Evolutionary conservation across 2,888 invertebrate genomes (phyloP).

Genomic region (Galerucella pusilla): DNA sequence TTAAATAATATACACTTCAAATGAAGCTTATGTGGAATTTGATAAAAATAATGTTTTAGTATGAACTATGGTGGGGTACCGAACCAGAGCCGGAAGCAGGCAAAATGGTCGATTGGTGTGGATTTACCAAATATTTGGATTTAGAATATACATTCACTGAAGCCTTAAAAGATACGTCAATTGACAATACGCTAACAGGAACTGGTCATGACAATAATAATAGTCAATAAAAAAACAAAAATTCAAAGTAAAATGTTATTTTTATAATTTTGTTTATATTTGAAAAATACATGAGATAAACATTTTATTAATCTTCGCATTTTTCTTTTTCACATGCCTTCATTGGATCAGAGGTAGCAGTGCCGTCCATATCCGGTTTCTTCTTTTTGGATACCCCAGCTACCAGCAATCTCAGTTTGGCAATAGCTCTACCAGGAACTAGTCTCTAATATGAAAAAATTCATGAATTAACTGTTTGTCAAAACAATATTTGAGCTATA

Average conservation of each 20-base stretch:
- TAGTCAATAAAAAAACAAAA: background rate
- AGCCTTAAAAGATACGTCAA: slow-evolving; percentile 41
- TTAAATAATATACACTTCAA: too few relatives aligned
- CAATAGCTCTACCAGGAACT: slow-evolving; percentile 64
- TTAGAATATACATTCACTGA: slow-evolving; percentile 62
- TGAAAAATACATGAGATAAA: background rate
- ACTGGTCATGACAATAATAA: background rate
- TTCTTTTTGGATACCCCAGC: slow-evolving; percentile 65
- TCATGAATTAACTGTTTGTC: background rate
- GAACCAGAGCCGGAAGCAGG: slow-evolving; percentile 64
- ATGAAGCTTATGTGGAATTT: too few relatives aligned
- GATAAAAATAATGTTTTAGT: slow-evolving; percentile 53
- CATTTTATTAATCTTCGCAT: background rate
- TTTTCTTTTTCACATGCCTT: slow-evolving; percentile 42
- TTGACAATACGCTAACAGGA: slow-evolving; percentile 45
- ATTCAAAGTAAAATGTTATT: slow-evolving; percentile 21
- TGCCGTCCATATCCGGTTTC: slow-evolving; percentile 51
- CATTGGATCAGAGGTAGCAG: slow-evolving; percentile 43
- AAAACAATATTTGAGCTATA: background rate
- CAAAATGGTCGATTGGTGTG: slow-evolving; percentile 66
- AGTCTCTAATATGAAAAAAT: slow-evolving; percentile 41
- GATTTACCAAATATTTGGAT: slow-evolving; percentile 65
- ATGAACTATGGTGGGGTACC: slow-evolving; percentile 65
- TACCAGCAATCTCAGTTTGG: slow-evolving; percentile 70
- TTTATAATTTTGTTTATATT: slow-evolving; percentile 3